Evolutionary conservation across 1,140 invertebrate genomes (phyloP).

Genomic region (Apocrypta bakeri): DNA sequence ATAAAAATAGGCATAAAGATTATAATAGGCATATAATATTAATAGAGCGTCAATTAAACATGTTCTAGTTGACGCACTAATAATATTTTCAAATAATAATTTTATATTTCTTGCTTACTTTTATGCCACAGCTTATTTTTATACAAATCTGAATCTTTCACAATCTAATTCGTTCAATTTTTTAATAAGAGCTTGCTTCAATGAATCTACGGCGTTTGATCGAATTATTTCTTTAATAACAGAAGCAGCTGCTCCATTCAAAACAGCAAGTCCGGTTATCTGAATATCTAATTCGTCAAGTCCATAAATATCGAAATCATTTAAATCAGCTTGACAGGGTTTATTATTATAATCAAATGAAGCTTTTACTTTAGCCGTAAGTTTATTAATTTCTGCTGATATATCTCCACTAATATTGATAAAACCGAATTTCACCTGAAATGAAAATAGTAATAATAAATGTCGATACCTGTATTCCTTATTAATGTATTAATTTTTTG

Average conservation of each 20-base stretch:
- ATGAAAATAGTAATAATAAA: neutral
- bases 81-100: too few relatives aligned
- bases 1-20: too few relatives aligned
- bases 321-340: constrained; percentile 13
- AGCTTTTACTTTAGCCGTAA: neutral
- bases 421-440: constrained; percentile 27
- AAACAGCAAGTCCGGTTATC: neutral
- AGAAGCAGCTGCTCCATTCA: constrained; percentile 7
- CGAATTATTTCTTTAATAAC: neutral
- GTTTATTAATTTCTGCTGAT: neutral
- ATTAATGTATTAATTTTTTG: neutral
- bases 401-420: constrained; percentile 16
- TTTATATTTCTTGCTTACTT: too few relatives aligned
- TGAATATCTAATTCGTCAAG: constrained; percentile 5
- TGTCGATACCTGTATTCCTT: neutral
- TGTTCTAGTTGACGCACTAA: too few relatives aligned
- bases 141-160: constrained; percentile 20
- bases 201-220: neutral
- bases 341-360: constrained; percentile 23
- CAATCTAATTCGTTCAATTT: constrained; percentile 14
- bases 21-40: too few relatives aligned
- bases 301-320: neutral
- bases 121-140: too few relatives aligned
- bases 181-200: neutral
- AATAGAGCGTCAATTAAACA: too few relatives aligned